These are phyloP conservation scores for Hystrix cristata DNA, from an alignment of 2,113 vertebrate genomes.

Conservation along the genomic window DNA sequence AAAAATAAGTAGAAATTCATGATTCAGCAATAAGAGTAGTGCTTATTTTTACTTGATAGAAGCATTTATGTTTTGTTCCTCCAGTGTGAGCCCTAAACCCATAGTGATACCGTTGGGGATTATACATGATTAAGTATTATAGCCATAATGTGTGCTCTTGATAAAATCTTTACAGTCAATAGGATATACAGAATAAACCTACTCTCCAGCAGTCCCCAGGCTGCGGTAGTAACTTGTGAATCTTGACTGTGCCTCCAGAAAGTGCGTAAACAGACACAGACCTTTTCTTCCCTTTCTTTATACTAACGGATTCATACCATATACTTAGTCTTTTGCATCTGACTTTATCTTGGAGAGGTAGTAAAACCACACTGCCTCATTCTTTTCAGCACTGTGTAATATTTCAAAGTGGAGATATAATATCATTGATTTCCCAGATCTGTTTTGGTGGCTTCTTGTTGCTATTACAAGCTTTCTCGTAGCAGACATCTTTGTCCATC, in stretches of 20 bases:
- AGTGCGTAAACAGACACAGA: background rate
- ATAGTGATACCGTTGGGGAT: background rate
- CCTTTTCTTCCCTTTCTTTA: background rate
- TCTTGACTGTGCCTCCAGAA: background rate
- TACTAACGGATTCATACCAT: background rate
- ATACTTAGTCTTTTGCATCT: background rate
- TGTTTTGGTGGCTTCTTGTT: background rate
- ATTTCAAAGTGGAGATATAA: constrained; percentile 22
- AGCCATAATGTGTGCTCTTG: background rate
- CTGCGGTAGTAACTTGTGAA: background rate
- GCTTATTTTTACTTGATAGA: background rate
- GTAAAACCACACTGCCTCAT: background rate
- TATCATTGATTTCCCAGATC: constrained; percentile 15
- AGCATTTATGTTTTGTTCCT: constrained; percentile 21
- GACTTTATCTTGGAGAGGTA: background rate
- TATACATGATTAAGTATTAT: constrained; percentile 16
- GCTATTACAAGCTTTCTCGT: background rate
- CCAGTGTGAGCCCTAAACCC: background rate
- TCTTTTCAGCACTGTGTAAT: background rate
- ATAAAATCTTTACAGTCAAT: background rate
- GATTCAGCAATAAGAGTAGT: background rate
- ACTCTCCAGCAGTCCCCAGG: background rate
- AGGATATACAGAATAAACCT: background rate
- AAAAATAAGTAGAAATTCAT: constrained; percentile 10
- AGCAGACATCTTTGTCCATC: background rate